Evolutionary conservation across 2,888 invertebrate species (phyloP).

Genomic region (Halocaridina rubra): DNA sequence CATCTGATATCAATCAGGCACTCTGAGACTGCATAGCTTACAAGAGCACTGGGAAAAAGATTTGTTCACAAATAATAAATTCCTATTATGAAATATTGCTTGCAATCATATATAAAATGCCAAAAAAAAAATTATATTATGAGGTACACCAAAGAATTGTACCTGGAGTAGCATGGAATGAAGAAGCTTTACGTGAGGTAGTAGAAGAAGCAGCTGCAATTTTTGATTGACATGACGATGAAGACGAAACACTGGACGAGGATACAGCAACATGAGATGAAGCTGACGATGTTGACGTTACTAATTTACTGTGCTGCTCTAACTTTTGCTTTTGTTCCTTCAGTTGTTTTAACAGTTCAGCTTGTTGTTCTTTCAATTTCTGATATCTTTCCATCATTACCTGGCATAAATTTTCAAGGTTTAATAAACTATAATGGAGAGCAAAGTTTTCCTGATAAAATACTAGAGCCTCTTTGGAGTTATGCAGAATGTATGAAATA

Average conservation of each 20-base stretch:
- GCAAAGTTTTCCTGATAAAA: not conserved
- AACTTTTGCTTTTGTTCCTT: constrained; percentile 19
- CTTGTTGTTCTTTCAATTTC: constrained; percentile 48
- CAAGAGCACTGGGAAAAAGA: too few species aligned
- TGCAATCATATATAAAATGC: too few species aligned
- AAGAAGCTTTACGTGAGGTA: too few species aligned
- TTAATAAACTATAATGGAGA: not conserved
- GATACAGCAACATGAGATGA: not conserved
- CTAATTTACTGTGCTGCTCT: not conserved
- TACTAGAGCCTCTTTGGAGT: too few species aligned
- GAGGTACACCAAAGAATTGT: too few species aligned
- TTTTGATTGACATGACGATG: not conserved
- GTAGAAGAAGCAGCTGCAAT: not conserved
- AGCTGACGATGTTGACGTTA: not conserved
- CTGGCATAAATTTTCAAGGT: constrained; percentile 9
- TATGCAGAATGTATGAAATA: too few species aligned
- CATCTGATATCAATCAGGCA: too few species aligned
- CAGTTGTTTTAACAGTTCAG: constrained; percentile 9
- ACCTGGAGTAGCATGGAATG: not conserved
- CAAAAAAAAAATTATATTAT: too few species aligned
- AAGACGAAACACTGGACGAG: not conserved
- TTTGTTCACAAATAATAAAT: too few species aligned
- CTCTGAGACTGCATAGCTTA: too few species aligned
- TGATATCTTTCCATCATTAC: constrained; percentile 61
- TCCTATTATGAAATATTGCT: too few species aligned